These are phyloP conservation scores for Phalanger gymnotis DNA, from an alignment of 2,797 vertebrate genomes.

Conservation along the genomic window DNA sequence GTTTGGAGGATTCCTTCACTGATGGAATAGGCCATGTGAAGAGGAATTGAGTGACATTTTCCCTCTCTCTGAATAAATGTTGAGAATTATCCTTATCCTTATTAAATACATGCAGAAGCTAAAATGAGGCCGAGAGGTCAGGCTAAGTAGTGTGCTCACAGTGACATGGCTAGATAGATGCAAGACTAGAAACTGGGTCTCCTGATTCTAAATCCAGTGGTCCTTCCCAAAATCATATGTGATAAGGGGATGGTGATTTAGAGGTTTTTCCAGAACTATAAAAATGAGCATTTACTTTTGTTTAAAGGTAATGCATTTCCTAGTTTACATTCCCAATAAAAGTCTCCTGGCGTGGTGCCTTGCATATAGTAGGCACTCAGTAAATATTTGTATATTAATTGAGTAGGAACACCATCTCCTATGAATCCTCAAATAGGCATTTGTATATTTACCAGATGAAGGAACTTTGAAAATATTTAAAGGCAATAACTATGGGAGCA, in stretches of 20 bases:
- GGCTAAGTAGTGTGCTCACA: not conserved
- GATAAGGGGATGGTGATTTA: constrained; percentile 24
- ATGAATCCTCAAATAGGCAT: constrained; percentile 43
- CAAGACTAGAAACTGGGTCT: not conserved
- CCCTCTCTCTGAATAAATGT: not conserved
- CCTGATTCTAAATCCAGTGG: not conserved
- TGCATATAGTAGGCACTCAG: not conserved
- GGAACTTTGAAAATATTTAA: constrained; percentile 39
- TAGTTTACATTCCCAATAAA: constrained; percentile 19
- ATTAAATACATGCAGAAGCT: not conserved
- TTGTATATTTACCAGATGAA: constrained; percentile 22
- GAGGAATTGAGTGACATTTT: not conserved
- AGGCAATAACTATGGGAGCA: constrained; percentile 15
- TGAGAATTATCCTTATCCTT: not conserved
- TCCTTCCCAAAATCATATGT: constrained; percentile 49
- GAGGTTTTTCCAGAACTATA: constrained; percentile 46
- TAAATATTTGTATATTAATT: not conserved
- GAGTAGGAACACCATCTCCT: not conserved
- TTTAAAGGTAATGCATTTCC: constrained; percentile 64
- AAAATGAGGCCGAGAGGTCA: not conserved
- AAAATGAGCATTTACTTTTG: constrained; percentile 44
- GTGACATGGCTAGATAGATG: not conserved
- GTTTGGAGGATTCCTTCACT: not conserved
- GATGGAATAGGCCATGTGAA: not conserved
- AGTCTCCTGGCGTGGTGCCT: not conserved